Evolutionary conservation across 1,140 invertebrate genomes (phyloP).

Genomic region (Lithobius niger): DNA sequence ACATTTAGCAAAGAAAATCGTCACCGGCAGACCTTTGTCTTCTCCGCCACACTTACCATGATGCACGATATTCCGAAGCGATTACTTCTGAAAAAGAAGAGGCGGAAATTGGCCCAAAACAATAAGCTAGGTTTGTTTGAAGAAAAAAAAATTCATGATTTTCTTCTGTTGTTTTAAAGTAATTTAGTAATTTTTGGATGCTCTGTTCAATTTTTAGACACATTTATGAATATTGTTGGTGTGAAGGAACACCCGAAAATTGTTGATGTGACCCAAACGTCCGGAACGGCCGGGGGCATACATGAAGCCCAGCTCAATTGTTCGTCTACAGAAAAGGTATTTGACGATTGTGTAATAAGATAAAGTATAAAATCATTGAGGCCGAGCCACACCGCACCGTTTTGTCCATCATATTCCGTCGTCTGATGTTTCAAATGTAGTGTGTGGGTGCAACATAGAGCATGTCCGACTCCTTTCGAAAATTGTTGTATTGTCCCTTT

Average conservation of each 20-base stretch:
- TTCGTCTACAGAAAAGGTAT: constrained; percentile 56
- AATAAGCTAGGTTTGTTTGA: constrained; percentile 24
- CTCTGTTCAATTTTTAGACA: constrained; percentile 19
- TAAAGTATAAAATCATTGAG: too few relatives aligned
- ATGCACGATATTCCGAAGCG: constrained; percentile 69
- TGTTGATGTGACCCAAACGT: constrained; percentile 66
- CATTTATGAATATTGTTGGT: constrained; percentile 46
- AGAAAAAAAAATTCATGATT: not conserved
- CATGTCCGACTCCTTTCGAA: too few relatives aligned
- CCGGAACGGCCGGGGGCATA: constrained; percentile 62
- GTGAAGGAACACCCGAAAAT: constrained; percentile 75
- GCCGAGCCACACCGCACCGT: too few relatives aligned
- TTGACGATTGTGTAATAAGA: too few relatives aligned
- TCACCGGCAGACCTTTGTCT: constrained; percentile 75
- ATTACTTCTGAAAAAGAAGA: constrained; percentile 45
- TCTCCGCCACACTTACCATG: constrained; percentile 92
- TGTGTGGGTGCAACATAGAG: too few relatives aligned
- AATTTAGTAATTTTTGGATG: not conserved
- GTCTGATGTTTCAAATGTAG: too few relatives aligned
- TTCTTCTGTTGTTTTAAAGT: not conserved
- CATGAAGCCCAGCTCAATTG: constrained; percentile 65
- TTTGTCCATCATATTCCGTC: too few relatives aligned
- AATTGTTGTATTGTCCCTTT: too few relatives aligned
- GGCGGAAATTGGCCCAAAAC: constrained; percentile 24
- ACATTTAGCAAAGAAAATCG: constrained; percentile 31